Evolutionary conservation across 2,797 vertebrate genomes (phyloP).

Genomic region (Margarornis squamiger): DNA sequence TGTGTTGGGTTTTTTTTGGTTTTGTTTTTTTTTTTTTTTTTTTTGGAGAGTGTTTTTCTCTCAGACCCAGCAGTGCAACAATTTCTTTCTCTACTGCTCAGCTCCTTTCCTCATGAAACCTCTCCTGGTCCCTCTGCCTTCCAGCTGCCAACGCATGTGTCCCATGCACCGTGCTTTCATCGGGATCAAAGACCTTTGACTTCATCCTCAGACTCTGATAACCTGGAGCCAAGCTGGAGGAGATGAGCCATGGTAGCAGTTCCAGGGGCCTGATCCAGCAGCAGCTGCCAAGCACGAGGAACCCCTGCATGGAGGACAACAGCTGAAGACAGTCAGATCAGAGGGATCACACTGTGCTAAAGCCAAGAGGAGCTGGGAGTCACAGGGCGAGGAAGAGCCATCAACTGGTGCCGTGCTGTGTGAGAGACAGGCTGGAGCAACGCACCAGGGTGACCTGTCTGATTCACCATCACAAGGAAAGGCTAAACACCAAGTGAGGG

Average conservation of each 20-base stretch:
- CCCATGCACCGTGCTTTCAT: fast-evolving
- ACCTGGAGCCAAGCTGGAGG: not conserved
- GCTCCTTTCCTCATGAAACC: not conserved
- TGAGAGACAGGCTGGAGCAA: not conserved
- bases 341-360: not conserved
- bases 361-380: not conserved
- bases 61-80: not conserved
- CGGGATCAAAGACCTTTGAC: not conserved
- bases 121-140: not conserved
- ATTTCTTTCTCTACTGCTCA: not conserved
- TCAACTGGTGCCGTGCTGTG: not conserved
- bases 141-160: not conserved
- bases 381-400: not conserved
- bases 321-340: conserved; percentile 6
- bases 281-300: not conserved
- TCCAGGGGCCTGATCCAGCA: not conserved
- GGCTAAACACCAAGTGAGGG: not conserved
- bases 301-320: not conserved
- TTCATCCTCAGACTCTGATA: not conserved
- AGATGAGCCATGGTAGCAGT: not conserved
- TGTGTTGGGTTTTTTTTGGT: no score
- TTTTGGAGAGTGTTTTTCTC: not conserved
- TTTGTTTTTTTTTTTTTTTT: no score
- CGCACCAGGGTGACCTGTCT: not conserved
- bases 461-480: not conserved